Conservation (phyloP, 2,888 invertebrate species). For the Leptopterna dolabrata region DNA sequence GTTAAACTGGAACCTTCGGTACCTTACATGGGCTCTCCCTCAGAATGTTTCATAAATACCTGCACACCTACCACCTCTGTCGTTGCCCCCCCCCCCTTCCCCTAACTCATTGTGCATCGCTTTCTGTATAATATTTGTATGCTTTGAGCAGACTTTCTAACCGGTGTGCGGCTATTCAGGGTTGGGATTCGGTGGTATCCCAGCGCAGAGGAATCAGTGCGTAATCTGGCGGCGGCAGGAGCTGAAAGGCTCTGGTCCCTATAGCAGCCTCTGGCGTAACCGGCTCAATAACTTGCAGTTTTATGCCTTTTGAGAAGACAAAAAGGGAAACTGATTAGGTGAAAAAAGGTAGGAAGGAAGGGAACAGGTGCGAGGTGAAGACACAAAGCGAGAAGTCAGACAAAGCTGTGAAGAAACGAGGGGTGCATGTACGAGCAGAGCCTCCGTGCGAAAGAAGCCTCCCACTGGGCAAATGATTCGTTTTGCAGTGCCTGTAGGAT, state of each 20-base stretch:
- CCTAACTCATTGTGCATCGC: too few species aligned
- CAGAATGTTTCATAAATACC: too few species aligned
- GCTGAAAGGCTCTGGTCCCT: background rate
- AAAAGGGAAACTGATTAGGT: background rate
- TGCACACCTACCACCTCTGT: too few species aligned
- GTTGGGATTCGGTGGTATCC: too few species aligned
- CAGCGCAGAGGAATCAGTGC: background rate
- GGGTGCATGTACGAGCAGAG: background rate
- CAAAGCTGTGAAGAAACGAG: background rate
- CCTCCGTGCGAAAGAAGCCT: background rate
- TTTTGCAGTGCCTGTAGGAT: too few species aligned
- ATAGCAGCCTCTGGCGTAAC: background rate
- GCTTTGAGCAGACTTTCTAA: too few species aligned
- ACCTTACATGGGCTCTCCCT: too few species aligned
- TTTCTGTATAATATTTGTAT: too few species aligned
- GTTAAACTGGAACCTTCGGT: too few species aligned
- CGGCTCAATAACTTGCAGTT: background rate
- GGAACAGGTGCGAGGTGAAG: background rate
- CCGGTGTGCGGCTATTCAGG: too few species aligned
- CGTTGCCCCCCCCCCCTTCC: too few species aligned
- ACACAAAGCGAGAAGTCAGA: background rate
- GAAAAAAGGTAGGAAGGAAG: background rate
- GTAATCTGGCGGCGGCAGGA: background rate
- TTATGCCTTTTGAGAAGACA: background rate
- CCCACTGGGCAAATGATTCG: too few species aligned